phyloP scores from a whole-genome alignment of 1,140 invertebrate species.

The Drosophila parvula region DNA sequence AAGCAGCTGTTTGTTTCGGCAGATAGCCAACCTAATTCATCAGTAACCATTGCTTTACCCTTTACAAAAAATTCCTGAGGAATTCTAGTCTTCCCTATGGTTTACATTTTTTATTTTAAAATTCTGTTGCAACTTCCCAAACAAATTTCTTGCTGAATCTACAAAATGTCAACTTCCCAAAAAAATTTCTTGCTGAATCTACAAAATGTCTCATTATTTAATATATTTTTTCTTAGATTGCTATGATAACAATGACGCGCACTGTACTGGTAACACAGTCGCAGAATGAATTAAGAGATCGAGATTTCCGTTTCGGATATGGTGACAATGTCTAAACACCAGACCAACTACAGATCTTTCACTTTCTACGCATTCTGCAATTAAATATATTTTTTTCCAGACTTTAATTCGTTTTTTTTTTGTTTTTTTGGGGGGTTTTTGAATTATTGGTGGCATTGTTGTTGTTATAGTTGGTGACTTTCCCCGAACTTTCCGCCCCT shows the following conservation, averaged over 20 bases:
- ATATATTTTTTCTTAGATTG: no score
- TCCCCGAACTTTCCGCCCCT: slow-evolving; percentile 36
- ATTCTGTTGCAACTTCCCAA: no score
- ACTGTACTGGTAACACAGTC: background rate
- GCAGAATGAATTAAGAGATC: slow-evolving; percentile 7
- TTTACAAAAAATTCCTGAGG: no score
- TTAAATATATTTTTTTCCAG: slow-evolving; percentile 24
- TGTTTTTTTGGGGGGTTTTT: background rate
- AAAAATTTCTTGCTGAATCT: no score
- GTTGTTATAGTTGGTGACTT: slow-evolving; percentile 35
- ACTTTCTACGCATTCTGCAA: slow-evolving; percentile 55
- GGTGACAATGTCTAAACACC: slow-evolving; percentile 24
- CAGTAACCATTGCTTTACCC: no score
- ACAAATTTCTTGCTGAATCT: no score
- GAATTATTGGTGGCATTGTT: background rate
- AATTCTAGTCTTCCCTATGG: no score
- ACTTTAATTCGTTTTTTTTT: background rate
- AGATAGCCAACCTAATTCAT: no score
- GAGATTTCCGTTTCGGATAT: slow-evolving; percentile 27
- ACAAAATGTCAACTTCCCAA: background rate
- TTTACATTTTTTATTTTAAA: no score
- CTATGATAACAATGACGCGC: background rate
- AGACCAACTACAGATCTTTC: slow-evolving; percentile 32
- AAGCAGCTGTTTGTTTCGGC: no score
- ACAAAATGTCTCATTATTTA: background rate